Conservation (phyloP, 2,113 vertebrate species). For the Muscicapa adusta region DNA sequence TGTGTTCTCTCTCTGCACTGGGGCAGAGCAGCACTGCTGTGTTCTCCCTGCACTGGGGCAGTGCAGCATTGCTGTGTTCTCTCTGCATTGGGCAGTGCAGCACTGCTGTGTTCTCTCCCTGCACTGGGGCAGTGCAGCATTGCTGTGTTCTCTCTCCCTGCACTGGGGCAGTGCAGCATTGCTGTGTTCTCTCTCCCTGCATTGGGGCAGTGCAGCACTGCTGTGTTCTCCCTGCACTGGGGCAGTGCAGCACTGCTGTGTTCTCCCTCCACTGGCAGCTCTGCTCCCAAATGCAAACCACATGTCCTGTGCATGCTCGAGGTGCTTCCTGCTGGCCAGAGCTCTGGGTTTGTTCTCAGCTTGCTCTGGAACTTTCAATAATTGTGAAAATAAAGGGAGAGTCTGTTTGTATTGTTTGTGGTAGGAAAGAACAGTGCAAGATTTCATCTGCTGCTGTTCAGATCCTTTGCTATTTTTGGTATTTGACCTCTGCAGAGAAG, state of each 20-base stretch:
- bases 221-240: not conserved
- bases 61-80: not conserved
- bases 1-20: not conserved
- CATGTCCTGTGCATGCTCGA: not conserved
- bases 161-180: too few relatives aligned
- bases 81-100: not conserved
- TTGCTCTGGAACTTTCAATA: not conserved
- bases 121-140: too few relatives aligned
- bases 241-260: accelerated
- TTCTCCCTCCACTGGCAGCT: not conserved
- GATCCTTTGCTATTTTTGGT: slow-evolving; percentile 43
- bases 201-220: accelerated
- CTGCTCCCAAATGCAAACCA: not conserved
- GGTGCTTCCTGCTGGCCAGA: not conserved
- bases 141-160: too few relatives aligned
- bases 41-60: accelerated
- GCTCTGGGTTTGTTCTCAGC: not conserved
- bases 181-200: not conserved
- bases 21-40: not conserved
- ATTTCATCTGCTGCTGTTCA: slow-evolving; percentile 29
- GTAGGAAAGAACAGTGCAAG: slow-evolving; percentile 11
- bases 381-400: slow-evolving; percentile 15
- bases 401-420: slow-evolving; percentile 15
- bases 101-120: too few relatives aligned
- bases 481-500: slow-evolving; percentile 39